phyloP scores from a whole-genome alignment of 2,888 invertebrate species.

The Vanessa cardui region DNA sequence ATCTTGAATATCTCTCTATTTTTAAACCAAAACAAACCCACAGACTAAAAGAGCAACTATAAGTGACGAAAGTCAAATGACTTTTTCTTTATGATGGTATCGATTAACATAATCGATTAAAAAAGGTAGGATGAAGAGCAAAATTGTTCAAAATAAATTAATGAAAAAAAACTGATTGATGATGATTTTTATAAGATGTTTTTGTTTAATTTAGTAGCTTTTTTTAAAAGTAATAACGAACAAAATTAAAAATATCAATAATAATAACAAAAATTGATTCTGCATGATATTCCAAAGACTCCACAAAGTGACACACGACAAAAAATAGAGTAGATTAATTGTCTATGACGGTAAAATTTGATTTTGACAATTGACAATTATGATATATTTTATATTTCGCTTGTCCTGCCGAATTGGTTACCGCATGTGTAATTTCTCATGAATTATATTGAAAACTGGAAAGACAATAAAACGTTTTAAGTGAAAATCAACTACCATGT shows the following conservation, averaged over 20 bases:
- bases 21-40: conserved; percentile 50
- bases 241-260: background rate
- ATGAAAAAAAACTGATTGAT: too few species aligned
- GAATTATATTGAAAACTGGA: background rate
- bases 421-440: background rate
- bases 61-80: conserved; percentile 34
- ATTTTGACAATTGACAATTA: conserved; percentile 5
- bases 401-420: background rate
- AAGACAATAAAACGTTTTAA: background rate
- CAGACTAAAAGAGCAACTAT: conserved; percentile 29
- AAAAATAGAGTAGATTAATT: background rate
- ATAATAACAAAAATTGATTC: background rate
- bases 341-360: background rate
- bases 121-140: too few species aligned
- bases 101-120: conserved; percentile 4
- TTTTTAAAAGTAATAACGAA: background rate
- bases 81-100: conserved; percentile 19
- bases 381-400: background rate
- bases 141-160: too few species aligned
- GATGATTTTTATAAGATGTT: too few species aligned
- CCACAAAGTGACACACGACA: background rate
- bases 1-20: conserved; percentile 58
- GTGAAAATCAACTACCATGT: conserved; percentile 50
- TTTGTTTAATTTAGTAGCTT: background rate
- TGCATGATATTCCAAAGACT: background rate